Base-by-base conservation (phyloP, 2,888 invertebrate genomes). In the Amblyteles armatorius region DNA sequence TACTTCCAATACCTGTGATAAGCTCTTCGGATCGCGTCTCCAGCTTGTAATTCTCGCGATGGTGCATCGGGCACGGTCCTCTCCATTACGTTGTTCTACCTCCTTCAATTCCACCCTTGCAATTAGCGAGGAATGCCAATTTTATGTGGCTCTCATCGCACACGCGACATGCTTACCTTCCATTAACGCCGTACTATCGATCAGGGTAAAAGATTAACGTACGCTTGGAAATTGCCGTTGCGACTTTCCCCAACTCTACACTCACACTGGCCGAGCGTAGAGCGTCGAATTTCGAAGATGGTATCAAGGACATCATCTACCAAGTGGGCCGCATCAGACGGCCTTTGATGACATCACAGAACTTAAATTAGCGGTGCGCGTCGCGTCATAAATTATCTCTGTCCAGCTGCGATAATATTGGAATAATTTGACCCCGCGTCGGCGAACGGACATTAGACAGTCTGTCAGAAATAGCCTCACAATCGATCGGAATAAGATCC, bases 401-500 rank as follows among this genome's bases (percentile, higher is more conserved):
- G 52, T 7, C 48, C 79, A 84, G 71, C 86, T 86, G 84, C 69
- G 65, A 84, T 67, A 86, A 86, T 69, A 84, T 36, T 19, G 40
- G 40, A 82, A 60, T 63, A 65, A 78, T 81, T 48, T 65, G 50
- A 67, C 44, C 50, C 11, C 57, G 2, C 7, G 26, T 0, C 22
- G 16, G 11, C 19, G 6, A 16, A 50, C 40, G 52, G 33, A 55
- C 63, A 71, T 71, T 44, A 6, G 40, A 48, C 16, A 48, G 44
- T 19, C 29, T 19, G 33, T 7, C 16, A 48, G 69, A 55, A 76
- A 84, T 82, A 81, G 60, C 67, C 36, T 76, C 26, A 19, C 57
- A 69, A 74, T 65, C n/a, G 33, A 48, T 71, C 26, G 9, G 36
- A 44, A 55, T 52, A 73, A 29, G 26, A 71, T 78, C 68, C 72